Base-by-base conservation (phyloP, 2,113 vertebrate species). In the Ctenodactylus gundi region DNA sequence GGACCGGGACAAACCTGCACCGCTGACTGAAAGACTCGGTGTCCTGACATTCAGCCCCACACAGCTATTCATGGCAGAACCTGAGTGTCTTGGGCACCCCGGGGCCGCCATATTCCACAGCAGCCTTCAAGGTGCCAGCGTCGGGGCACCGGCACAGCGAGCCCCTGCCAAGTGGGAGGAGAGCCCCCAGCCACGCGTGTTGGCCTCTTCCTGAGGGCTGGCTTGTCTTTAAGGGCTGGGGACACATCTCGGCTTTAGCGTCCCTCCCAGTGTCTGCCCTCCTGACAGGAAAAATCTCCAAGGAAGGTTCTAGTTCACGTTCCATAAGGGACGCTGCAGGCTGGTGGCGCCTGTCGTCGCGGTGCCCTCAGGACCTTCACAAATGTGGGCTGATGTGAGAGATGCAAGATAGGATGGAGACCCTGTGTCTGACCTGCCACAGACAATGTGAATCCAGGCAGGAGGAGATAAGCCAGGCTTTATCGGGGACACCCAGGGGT, bases 391-490 rank as follows among this genome's bases (percentile, higher is more conserved):
- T 41, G 51, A 46, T 60, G 39, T 12, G 41, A 25, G 76, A 0
- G 29, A 85, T 76, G 65, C 11, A 8, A 70, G 87, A 76, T 80
- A 84, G 91, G 88, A 51, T 36, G 17, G 51, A n/a, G 92, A 49
- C 21, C 3, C 4, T 13, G 21, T 41, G 70, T 87, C 46, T 55
- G 83, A 75, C 34, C 62, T 1, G 4, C 91, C 39, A 49, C 49
- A 85, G 34, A 73, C 67, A 86, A 27, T 67, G 44, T 75, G 94
- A 87, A 94, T 85, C 88, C 92, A 94, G 75, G 46, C n/a, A 9
- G 64, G 44, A 86, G 55, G 53, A 91, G 90, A 91, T 87, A 81
- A 95, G 82, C 53, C 4, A 13, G 29, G 51, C 29, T 87, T 75
- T 86, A 73, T 76, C 75, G 25, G 65, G 86, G 49, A 76, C 68